Evolutionary conservation across 2,797 vertebrate species (phyloP).

Genomic region (Hydrolagus colliei): DNA sequence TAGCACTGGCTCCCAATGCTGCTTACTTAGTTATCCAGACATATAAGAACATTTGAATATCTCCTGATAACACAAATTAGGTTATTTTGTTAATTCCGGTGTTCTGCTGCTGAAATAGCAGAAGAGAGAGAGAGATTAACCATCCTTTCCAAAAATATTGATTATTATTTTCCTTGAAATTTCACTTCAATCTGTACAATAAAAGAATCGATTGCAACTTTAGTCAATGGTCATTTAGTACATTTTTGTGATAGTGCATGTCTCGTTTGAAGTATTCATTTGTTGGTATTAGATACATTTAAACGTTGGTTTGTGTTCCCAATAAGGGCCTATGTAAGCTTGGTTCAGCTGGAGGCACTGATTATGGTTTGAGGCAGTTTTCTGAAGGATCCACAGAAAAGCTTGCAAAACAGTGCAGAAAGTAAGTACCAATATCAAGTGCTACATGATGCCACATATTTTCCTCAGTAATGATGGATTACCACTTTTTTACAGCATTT

Average conservation of each 20-base stretch:
- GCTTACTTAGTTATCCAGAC: not conserved
- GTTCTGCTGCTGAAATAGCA: not conserved
- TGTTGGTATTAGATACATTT: not conserved
- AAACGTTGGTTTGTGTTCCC: not conserved
- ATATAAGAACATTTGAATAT: not conserved
- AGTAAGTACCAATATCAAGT: conserved; percentile 60
- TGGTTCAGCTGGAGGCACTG: conserved; percentile 91
- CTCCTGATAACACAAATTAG: not conserved
- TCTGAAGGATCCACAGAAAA: conserved; percentile 97
- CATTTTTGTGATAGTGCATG: too few species aligned
- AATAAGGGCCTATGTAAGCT: conserved; percentile 89
- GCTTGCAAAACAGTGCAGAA: conserved; percentile 90
- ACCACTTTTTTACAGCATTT: not conserved
- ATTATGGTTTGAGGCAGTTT: conserved; percentile 87
- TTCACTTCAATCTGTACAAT: too few species aligned
- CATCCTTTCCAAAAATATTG: not conserved
- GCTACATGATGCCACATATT: not conserved
- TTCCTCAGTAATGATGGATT: too few species aligned
- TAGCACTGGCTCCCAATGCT: not conserved
- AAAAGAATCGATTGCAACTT: not conserved
- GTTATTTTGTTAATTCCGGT: not conserved
- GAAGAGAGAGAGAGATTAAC: not conserved
- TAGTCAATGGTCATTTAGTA: not conserved
- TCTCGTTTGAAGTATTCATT: too few species aligned
- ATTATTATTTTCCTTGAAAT: not conserved